These are phyloP conservation scores for Eolophus roseicapilla DNA, from an alignment of 2,113 vertebrate genomes.

Conservation along the genomic window DNA sequence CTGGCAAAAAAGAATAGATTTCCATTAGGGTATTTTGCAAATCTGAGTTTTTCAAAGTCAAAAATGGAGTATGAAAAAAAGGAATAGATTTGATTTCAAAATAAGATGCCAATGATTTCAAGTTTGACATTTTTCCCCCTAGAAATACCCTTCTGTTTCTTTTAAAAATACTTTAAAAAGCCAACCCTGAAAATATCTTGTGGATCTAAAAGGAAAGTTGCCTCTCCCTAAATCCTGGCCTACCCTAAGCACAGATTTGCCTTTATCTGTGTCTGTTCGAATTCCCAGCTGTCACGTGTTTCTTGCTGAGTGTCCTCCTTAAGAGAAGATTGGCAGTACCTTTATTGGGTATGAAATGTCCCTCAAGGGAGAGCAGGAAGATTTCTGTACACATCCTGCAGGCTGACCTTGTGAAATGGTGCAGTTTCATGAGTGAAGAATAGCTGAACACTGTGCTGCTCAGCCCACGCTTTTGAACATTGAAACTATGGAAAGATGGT, in stretches of 20 bases:
- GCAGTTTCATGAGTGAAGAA: background rate
- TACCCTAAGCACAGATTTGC: background rate
- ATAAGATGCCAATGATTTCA: background rate
- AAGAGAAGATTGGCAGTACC: background rate
- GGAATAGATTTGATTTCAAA: background rate
- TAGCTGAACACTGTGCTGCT: background rate
- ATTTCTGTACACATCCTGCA: background rate
- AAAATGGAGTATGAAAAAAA: background rate
- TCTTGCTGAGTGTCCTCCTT: background rate
- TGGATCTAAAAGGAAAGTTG: background rate
- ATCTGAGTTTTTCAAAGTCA: background rate
- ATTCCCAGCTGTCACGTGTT: background rate
- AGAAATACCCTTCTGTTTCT: background rate
- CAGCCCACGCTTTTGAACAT: background rate
- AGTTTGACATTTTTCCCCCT: background rate
- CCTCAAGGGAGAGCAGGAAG: background rate
- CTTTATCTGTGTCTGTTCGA: background rate
- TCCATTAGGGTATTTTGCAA: background rate
- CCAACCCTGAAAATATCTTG: background rate
- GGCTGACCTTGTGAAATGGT: background rate
- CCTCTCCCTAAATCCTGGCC: background rate
- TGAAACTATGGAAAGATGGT: background rate
- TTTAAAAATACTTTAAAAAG: background rate
- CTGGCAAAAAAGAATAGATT: background rate
- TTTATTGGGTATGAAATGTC: background rate